Conservation (phyloP, 2,888 invertebrate species). For the Apotomis capreana region DNA sequence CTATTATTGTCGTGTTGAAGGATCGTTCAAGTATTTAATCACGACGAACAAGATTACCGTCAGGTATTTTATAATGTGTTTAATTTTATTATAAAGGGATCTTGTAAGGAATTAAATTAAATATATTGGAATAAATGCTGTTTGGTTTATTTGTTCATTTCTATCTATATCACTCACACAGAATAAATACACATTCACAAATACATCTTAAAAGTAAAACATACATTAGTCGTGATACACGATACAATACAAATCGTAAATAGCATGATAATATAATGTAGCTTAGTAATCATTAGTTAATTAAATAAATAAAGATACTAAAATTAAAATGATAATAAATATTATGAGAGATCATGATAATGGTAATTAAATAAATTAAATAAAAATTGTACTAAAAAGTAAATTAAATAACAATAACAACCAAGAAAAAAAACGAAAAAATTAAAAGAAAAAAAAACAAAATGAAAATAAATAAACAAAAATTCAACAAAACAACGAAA, state of each 20-base stretch:
- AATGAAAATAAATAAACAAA: constrained; percentile 27
- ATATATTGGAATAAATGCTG: constrained; percentile 43
- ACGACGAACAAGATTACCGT: no score
- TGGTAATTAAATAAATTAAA: constrained; percentile 38
- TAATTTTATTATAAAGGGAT: not conserved
- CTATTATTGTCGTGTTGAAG: no score
- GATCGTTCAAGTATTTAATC: no score
- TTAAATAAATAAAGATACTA: constrained; percentile 35
- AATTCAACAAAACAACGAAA: constrained; percentile 39
- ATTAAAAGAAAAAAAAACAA: constrained; percentile 25
- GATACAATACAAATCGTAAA: constrained; percentile 53
- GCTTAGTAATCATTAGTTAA: constrained; percentile 7
- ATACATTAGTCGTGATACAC: constrained; percentile 58
- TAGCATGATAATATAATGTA: constrained; percentile 26
- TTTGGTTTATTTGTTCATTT: constrained; percentile 55
- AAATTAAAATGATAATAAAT: constrained; percentile 46
- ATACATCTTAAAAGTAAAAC: constrained; percentile 50
- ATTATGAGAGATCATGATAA: constrained; percentile 45
- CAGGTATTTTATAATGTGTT: no score
- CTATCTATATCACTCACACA: constrained; percentile 45
- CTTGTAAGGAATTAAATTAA: constrained; percentile 12
- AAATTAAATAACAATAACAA: constrained; percentile 42
- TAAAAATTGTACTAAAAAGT: constrained; percentile 5
- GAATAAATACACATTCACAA: constrained; percentile 55
- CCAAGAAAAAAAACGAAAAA: constrained; percentile 8